A percentile compares a stretch with the other conserved stretches of the same genome.
Conservation (phyloP, 1,140 invertebrate genomes). For the Sitobion miscanthi region DNA sequence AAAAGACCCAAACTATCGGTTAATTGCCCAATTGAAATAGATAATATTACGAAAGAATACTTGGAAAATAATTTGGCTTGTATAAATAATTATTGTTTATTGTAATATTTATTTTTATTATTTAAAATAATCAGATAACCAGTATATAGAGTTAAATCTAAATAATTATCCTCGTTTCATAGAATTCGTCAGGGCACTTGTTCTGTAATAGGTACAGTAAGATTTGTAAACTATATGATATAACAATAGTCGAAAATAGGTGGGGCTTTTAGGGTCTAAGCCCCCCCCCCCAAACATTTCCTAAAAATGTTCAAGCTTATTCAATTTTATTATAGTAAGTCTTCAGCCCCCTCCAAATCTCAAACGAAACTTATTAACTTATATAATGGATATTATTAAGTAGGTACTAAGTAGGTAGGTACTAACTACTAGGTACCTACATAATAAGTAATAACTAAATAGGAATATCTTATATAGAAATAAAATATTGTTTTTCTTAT, state of each 20-base stretch:
- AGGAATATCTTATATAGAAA: neutral
- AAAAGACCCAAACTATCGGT: neutral
- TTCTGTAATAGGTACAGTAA: neutral
- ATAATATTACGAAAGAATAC: neutral
- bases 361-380: too few species aligned
- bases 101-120: neutral
- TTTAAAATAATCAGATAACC: neutral
- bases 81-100: neutral
- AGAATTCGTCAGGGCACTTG: neutral
- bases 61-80: neutral
- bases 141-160: neutral
- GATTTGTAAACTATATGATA: too few species aligned
- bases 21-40: neutral
- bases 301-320: too few species aligned
- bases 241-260: too few species aligned
- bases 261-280: too few species aligned
- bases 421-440: too few species aligned
- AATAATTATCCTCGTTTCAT: neutral
- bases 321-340: too few species aligned
- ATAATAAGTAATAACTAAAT: neutral
- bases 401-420: too few species aligned
- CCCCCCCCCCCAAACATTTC: too few species aligned
- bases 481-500: too few species aligned
- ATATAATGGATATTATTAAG: too few species aligned
- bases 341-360: too few species aligned